Conservation (phyloP, 2,113 vertebrate genomes). For the Todiramphus saurophagus region DNA sequence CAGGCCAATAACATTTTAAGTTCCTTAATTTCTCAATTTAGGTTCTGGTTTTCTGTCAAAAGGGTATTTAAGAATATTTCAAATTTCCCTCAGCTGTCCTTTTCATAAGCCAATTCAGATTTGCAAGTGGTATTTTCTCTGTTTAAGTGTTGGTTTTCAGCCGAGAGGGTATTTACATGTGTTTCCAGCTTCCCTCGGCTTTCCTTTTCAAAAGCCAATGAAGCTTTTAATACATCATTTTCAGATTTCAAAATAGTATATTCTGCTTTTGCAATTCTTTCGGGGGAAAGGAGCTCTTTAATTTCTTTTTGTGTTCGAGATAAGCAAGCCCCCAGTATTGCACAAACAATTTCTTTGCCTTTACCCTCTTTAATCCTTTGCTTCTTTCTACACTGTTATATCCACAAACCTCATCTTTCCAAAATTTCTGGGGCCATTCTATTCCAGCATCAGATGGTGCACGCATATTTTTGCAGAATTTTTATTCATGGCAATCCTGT, state of each 20-base stretch:
- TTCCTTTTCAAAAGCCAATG: neutral
- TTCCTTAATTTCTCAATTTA: no score
- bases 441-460: neutral
- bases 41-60: no score
- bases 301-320: neutral
- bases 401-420: neutral
- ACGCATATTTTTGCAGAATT: neutral
- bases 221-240: neutral
- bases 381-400: neutral
- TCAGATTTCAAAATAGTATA: neutral
- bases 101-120: neutral
- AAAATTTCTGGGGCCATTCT: neutral
- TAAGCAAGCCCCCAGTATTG: neutral
- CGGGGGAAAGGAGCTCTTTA: neutral
- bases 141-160: no score
- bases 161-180: no score
- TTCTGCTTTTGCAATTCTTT: neutral
- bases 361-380: neutral
- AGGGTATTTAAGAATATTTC: neutral
- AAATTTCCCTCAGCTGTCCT: neutral
- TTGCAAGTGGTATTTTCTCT: no score
- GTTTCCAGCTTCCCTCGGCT: no score
- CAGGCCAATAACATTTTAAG: no score
- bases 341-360: neutral
- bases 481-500: neutral